Evolutionary conservation across 2,797 vertebrate species (phyloP), one percentile per base, ranked within the genome.

Genomic region (Acestrorhynchus altus): DNA sequence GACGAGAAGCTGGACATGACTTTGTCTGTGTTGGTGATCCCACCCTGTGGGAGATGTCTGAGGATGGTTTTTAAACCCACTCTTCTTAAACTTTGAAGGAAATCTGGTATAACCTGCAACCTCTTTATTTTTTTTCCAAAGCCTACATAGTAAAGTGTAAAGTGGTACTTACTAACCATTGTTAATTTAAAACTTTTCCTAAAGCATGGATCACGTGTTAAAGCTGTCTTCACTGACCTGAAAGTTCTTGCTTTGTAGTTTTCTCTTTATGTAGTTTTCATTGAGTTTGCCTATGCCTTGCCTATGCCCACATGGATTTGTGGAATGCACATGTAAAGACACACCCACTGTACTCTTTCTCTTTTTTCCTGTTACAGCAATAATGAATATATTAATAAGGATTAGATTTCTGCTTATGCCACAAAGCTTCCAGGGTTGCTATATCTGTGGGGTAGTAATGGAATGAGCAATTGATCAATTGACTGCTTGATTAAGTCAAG

Each of bases 151-250:
- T 60, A 22, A 16, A 8, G 28, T 28, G 40, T n/a, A n/a, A n/a
- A n/a, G 76, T 2, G 76, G 46, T 89, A 88, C 87, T 87, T 89
- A 89, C 85, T 84, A 70, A 69, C 78, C 24, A 44, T 82, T 85
- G 61, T 82, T 87, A 84, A 83, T 64, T 78, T 90, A 87, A 67
- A 88, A 68, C 84, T 74, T 85, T 86, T 76, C 81, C 74, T 16
- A 4, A 52, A 52, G 51, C 42, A 80, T 88, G 81, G 84, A 81
- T 89, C 81, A 85, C 63, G 28, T 77, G 31, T 74, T 72, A 78
- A 83, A 83, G 13, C 87, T 78, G 85, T 85, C 72, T 81, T 86
- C 67, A 81, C 68, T 79, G 81, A 89, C 84, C 76, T 81, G 76
- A 70, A 88, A 83, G n/a, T n/a, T n/a, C n/a, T 79, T 84, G 80